These are phyloP conservation scores for Allacma fusca DNA, from an alignment of 2,888 invertebrate species.

Conservation along the genomic window DNA sequence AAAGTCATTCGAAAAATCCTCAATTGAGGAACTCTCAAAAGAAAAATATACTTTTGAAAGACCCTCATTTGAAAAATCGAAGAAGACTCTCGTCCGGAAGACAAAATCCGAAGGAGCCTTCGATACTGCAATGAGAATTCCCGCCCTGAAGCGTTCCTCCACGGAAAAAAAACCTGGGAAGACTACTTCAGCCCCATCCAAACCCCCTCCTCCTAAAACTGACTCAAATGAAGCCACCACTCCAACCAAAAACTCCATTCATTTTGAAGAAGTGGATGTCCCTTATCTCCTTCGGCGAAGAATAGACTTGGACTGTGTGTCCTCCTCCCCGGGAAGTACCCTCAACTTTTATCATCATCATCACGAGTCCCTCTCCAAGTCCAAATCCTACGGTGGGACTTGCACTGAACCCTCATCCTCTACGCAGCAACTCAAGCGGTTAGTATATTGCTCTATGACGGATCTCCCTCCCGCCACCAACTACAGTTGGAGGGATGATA, in stretches of 20 bases:
- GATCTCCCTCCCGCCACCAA: constrained; percentile 53
- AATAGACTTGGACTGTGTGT: constrained; percentile 49
- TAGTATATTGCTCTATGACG: constrained; percentile 52
- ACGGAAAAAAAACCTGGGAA: constrained; percentile 42
- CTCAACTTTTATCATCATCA: constrained; percentile 34
- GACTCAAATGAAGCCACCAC: constrained; percentile 26
- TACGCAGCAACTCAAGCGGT: constrained; percentile 36
- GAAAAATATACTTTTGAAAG: not conserved
- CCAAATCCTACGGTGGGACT: constrained; percentile 51
- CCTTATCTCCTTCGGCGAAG: constrained; percentile 56
- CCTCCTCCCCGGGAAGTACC: constrained; percentile 34
- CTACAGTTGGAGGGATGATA: constrained; percentile 54
- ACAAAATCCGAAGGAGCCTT: constrained; percentile 46
- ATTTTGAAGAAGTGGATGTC: constrained; percentile 48
- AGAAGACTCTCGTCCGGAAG: constrained; percentile 41
- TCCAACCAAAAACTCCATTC: constrained; percentile 32
- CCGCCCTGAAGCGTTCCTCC: constrained; percentile 32
- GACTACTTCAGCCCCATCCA: constrained; percentile 29
- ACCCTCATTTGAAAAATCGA: too few relatives aligned
- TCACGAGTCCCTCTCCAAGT: constrained; percentile 52
- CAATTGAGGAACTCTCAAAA: not conserved
- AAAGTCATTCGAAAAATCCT: not conserved
- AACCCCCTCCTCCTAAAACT: not conserved
- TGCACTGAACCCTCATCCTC: constrained; percentile 2
- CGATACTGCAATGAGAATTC: constrained; percentile 23